These are phyloP conservation scores for Cyprinodon tularosa DNA, from an alignment of 2,113 vertebrate genomes.

Conservation along the genomic window DNA sequence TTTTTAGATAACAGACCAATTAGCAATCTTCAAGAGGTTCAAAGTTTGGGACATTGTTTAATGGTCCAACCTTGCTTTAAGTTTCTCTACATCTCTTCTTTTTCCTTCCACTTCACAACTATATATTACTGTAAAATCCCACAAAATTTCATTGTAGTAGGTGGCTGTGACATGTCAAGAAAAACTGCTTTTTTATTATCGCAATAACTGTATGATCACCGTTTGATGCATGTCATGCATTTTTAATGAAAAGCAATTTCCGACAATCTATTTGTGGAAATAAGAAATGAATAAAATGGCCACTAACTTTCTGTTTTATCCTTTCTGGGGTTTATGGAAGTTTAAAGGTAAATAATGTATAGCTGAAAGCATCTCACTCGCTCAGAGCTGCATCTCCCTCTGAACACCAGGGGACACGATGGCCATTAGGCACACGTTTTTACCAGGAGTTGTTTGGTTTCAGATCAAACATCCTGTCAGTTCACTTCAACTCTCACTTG, in stretches of 20 bases:
- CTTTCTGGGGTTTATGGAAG: constrained; percentile 60
- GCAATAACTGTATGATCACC: constrained; percentile 3
- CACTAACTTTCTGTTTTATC: constrained; percentile 52
- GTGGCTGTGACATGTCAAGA: not conserved
- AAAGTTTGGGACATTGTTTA: too few species aligned
- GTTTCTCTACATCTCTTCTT: too few species aligned
- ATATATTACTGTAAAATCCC: too few species aligned
- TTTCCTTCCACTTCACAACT: too few species aligned
- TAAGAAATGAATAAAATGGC: constrained; percentile 64
- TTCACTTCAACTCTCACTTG: constrained; percentile 22
- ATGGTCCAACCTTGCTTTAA: too few species aligned
- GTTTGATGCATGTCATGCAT: constrained; percentile 40
- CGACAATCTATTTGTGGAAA: constrained; percentile 67
- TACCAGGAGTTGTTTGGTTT: constrained; percentile 54
- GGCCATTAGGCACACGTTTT: constrained; percentile 43
- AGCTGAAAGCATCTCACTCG: constrained; percentile 63
- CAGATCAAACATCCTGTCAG: constrained; percentile 33
- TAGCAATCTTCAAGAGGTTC: too few species aligned
- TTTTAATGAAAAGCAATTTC: constrained; percentile 60
- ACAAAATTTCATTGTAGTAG: too few species aligned
- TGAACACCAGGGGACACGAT: constrained; percentile 31
- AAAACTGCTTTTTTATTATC: not conserved
- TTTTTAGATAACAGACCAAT: too few species aligned
- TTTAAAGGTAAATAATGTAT: constrained; percentile 70
- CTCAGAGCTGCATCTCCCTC: constrained; percentile 26